Percentiles rank a stretch among this genome's conserved stretches.
Evolutionary conservation across 2,888 invertebrate species (phyloP).

Genomic region (Pyrgus malvae): DNA sequence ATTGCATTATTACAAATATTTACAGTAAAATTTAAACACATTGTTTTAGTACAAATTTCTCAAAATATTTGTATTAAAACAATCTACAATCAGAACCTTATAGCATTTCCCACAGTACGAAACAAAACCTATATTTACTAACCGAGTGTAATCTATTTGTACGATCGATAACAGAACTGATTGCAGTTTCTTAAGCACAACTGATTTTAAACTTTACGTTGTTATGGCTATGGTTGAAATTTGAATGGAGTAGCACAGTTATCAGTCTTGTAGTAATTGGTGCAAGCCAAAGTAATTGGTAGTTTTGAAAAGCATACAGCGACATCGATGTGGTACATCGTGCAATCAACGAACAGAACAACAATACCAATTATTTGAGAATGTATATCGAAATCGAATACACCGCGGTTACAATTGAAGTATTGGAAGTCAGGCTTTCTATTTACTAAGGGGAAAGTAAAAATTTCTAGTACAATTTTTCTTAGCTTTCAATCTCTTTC

Average conservation of each 20-base stretch:
- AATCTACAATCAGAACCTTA: too few species aligned
- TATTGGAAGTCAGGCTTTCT: constrained; percentile 37
- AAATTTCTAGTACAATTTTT: too few species aligned
- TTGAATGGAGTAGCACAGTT: neutral
- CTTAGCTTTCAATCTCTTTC: too few species aligned
- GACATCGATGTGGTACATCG: constrained; percentile 14
- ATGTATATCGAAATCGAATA: neutral
- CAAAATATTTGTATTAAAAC: too few species aligned
- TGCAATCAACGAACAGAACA: constrained; percentile 35
- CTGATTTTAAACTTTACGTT: neutral
- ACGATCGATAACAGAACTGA: constrained; percentile 7
- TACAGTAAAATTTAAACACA: too few species aligned
- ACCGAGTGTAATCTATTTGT: constrained; percentile 29
- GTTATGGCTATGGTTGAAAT: neutral
- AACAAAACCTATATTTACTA: constrained; percentile 28
- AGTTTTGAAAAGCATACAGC: constrained; percentile 15
- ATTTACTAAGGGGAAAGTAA: neutral
- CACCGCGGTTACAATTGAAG: constrained; percentile 19
- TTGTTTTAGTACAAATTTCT: too few species aligned
- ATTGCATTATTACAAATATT: too few species aligned
- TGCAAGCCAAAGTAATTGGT: constrained; percentile 16
- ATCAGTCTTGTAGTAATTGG: constrained; percentile 8
- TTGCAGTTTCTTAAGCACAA: neutral
- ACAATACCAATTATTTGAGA: constrained; percentile 25
- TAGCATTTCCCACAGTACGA: constrained; percentile 19